Conservation (phyloP, 23 tunicate genomes). For the Ciona savignyi region DNA sequence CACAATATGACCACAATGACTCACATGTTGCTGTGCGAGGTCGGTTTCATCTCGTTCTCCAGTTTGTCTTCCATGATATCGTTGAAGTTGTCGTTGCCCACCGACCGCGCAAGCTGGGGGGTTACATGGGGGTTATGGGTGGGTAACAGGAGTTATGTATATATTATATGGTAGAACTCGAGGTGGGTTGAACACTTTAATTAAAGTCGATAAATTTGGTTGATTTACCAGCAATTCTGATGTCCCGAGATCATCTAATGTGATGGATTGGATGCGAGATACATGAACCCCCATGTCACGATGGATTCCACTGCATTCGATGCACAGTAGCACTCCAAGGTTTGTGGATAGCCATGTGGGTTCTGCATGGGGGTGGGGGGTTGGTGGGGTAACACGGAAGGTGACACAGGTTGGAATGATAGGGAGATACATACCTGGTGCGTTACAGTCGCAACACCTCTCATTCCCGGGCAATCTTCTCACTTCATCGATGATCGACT, state of each 20-base stretch:
- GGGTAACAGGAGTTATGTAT: too few species aligned
- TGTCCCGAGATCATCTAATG: conserved; percentile 94
- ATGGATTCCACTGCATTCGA: conserved; percentile 96
- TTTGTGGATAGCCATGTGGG: conserved; percentile 99
- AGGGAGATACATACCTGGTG: conserved; percentile 16
- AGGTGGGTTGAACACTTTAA: too few species aligned
- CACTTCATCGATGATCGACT: conserved; percentile 76
- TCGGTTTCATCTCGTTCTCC: conserved; percentile 42
- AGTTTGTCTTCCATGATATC: conserved; percentile 78
- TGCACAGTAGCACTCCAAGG: conserved; percentile 89
- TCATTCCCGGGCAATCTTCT: conserved; percentile 80
- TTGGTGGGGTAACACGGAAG: too few species aligned
- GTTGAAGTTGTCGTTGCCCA: conserved; percentile 87
- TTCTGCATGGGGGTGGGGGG: conserved; percentile 20
- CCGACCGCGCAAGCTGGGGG: conserved; percentile 69
- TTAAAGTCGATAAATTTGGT: too few species aligned
- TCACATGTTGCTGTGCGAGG: conserved; percentile 79
- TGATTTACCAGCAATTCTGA: conserved; percentile 83
- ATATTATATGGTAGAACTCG: too few species aligned
- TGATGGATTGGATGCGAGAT: conserved; percentile 84
- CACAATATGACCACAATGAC: conserved; percentile 5
- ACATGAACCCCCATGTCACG: conserved; percentile 98
- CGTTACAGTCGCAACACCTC: conserved; percentile 79
- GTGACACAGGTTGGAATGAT: background rate
- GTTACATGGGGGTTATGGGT: too few species aligned